Base-by-base conservation (phyloP, 1,140 invertebrate species). In the Stegodyphus dumicola region DNA sequence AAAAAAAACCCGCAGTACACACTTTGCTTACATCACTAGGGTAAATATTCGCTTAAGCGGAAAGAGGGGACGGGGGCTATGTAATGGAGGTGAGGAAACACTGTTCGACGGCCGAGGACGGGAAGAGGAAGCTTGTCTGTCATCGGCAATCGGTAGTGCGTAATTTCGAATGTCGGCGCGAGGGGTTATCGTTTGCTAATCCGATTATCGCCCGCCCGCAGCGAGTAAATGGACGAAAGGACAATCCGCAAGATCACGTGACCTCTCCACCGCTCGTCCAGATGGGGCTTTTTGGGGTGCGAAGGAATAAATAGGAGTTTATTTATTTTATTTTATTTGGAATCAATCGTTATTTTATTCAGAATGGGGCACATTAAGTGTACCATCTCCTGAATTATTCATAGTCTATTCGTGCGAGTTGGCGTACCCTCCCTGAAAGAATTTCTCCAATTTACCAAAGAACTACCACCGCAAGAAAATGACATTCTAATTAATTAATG, bases 101-200 rank as follows among this genome's bases (percentile, higher is more conserved):
- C 33, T 33, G 33, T 33, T 33, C 33, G 33, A 33, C 33, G 33
- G 33, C 33, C 33, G 33, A 33, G 33, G 33, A 56, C 6, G 53
- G 77, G 52, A 51, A 48, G 33, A 6, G 76, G 76, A 15, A 48
- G n/a, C 15, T 33, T 33, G 33, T 60, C 64, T 75, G 70, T 83
- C 80, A 83, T 75, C 80, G 80, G 70, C 78, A 79, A 79, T 79
- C 66, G 65, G 77, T 54, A 64, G 69, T 51, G 67, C 54, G 78
- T 83, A 83, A 83, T 83, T 83, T 75, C 53, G 60, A 67, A 83
- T 83, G 80, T 83, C 80, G 80, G 80, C 13, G 49, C 49, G 66
- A 77, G 69, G 60, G 69, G 78, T 81, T 67, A 81, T 81, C 78
- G 78, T 17, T 81, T 81, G 18, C 71, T 66, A 83, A 83, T 83